These are phyloP conservation scores for Euproctis similis DNA, from an alignment of 2,888 invertebrate species.

Conservation along the genomic window DNA sequence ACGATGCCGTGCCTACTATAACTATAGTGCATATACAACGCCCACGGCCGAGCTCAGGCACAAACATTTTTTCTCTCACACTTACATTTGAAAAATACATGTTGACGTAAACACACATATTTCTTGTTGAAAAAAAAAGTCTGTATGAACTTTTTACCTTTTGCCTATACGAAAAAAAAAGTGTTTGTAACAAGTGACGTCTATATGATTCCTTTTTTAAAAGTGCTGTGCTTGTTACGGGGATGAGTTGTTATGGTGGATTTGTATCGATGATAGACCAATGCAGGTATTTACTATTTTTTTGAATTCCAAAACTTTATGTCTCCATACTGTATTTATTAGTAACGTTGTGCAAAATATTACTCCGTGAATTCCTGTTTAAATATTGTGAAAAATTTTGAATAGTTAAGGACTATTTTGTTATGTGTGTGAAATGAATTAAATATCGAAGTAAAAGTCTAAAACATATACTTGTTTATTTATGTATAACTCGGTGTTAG, in stretches of 20 bases:
- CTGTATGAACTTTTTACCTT: conserved; percentile 11
- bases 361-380: too few relatives aligned
- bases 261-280: conserved; percentile 34
- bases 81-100: conserved; percentile 72
- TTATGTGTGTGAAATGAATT: conserved; percentile 18
- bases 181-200: conserved; percentile 15
- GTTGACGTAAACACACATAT: conserved; percentile 70
- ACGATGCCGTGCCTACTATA: conserved; percentile 57
- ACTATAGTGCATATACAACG: conserved; percentile 64
- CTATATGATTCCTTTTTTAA: conserved; percentile 16
- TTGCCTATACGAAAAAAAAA: conserved; percentile 10
- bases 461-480: conserved; percentile 23
- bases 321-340: too few relatives aligned
- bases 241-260: conserved; percentile 40
- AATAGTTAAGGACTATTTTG: too few relatives aligned
- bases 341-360: too few relatives aligned
- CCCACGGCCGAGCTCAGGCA: conserved; percentile 59
- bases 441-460: conserved; percentile 16
- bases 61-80: conserved; percentile 63
- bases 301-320: conserved; percentile 4
- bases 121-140: conserved; percentile 39
- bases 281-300: conserved; percentile 53
- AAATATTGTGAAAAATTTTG: too few relatives aligned
- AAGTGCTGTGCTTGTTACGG: conserved; percentile 41
- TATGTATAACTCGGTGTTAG: conserved; percentile 24